phyloP scores from a whole-genome alignment of 1,140 invertebrate species.

The Meloidogyne chitwoodi region DNA sequence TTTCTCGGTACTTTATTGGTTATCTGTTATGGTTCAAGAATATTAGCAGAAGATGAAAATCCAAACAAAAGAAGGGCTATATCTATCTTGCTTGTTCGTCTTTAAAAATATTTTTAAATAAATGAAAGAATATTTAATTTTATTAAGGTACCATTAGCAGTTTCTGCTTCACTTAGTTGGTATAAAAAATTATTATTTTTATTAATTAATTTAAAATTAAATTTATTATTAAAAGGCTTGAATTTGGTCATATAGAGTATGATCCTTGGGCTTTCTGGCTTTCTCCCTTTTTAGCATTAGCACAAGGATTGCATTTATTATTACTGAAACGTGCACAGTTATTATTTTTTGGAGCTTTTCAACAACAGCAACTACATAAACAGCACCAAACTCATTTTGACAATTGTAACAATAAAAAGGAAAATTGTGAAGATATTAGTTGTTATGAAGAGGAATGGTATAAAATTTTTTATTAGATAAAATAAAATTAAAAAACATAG shows the following conservation, averaged over 20 bases:
- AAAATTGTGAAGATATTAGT: not conserved
- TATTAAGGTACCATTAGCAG: constrained; percentile 41
- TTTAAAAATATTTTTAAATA: not conserved
- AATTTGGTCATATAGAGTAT: constrained; percentile 46
- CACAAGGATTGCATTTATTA: constrained; percentile 35
- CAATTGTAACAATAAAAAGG: not conserved
- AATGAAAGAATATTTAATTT: not conserved
- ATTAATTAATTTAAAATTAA: too few relatives aligned
- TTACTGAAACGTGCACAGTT: constrained; percentile 24
- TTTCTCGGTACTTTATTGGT: constrained; percentile 33
- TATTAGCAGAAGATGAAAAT: constrained; percentile 17
- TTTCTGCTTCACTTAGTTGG: constrained; percentile 42
- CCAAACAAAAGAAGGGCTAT: constrained; percentile 7
- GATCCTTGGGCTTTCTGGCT: constrained; percentile 31
- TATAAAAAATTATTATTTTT: not conserved
- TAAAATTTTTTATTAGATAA: not conserved
- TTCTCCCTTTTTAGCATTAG: constrained; percentile 31
- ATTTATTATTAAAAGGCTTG: constrained; percentile 16
- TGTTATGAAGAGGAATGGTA: not conserved
- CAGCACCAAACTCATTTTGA: not conserved
- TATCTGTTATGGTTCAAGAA: constrained; percentile 25
- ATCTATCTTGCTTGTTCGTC: constrained; percentile 26
- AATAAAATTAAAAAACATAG: not conserved
- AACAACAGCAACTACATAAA: not conserved
- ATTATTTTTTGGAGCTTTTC: constrained; percentile 22